phyloP scores from a whole-genome alignment of 92 coral and sea anemone species.

The Heteractis magnifica region DNA sequence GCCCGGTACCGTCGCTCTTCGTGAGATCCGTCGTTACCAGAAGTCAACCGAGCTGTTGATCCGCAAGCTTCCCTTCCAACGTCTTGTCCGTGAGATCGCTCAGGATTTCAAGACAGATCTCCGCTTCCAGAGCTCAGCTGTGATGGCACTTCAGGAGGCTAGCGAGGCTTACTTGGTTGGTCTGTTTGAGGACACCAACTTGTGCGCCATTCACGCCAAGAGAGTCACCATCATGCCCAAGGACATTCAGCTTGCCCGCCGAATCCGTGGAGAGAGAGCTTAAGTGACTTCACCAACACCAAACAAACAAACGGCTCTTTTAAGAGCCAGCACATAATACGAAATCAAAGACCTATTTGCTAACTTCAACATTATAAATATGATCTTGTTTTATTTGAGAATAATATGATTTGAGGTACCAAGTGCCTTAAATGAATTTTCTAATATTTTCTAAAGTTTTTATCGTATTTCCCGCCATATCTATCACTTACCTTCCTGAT shows the following conservation, averaged over 20 bases:
- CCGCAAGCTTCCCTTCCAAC: constrained; percentile 72
- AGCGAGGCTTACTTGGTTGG: constrained; percentile 52
- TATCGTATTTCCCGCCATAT: background rate
- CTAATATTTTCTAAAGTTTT: background rate
- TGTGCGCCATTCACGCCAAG: constrained; percentile 73
- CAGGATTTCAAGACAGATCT: constrained; percentile 61
- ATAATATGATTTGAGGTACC: no score
- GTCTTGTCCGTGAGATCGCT: constrained; percentile 66
- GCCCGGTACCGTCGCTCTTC: constrained; percentile 84
- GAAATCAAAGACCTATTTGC: background rate
- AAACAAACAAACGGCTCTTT: constrained; percentile 6
- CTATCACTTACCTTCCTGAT: constrained; percentile 71
- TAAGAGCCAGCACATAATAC: background rate
- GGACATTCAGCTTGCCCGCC: constrained; percentile 66
- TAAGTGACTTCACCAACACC: constrained; percentile 10
- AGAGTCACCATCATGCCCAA: constrained; percentile 73
- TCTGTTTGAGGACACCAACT: constrained; percentile 56
- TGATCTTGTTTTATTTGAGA: no score
- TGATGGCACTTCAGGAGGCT: constrained; percentile 54
- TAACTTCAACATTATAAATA: background rate
- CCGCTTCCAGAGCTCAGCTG: constrained; percentile 46
- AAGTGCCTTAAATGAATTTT: no score
- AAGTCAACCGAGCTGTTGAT: constrained; percentile 69
- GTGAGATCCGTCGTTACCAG: constrained; percentile 84
- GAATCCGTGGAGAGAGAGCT: constrained; percentile 42